phyloP scores from a whole-genome alignment of 2,113 vertebrate species.

The Crocuta crocuta region DNA sequence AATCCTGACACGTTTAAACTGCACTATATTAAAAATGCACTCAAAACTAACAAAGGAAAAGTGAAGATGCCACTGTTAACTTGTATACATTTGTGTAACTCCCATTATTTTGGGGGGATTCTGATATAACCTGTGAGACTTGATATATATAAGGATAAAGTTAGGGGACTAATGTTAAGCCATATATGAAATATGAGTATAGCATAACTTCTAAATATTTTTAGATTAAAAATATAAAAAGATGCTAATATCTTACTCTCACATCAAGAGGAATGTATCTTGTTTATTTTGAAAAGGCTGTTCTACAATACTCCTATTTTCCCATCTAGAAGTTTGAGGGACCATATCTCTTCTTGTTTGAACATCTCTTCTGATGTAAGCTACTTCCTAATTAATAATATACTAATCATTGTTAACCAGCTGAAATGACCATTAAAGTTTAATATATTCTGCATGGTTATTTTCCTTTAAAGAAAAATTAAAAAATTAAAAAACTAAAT shows the following conservation, averaged over 20 bases:
- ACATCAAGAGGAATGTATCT: slow-evolving; percentile 20
- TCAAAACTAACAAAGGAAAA: slow-evolving; percentile 28
- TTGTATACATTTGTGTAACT: not conserved
- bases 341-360: not conserved
- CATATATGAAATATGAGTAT: not conserved
- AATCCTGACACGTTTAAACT: slow-evolving; percentile 47
- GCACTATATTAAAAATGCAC: slow-evolving; percentile 30
- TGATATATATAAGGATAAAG: not conserved
- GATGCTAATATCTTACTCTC: slow-evolving; percentile 32
- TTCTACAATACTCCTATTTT: slow-evolving; percentile 33
- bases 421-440: slow-evolving; percentile 12
- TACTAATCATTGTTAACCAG: not conserved
- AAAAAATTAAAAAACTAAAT: not conserved
- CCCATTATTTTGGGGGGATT: not conserved
- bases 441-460: slow-evolving; percentile 9
- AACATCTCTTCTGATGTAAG: slow-evolving; percentile 8
- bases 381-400: slow-evolving; percentile 41
- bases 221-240: slow-evolving; percentile 52
- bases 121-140: not conserved
- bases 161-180: not conserved
- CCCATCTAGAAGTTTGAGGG: not conserved
- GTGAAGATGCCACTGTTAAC: slow-evolving; percentile 16
- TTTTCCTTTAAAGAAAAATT: slow-evolving; percentile 9
- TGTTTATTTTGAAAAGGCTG: slow-evolving; percentile 14
- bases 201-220: slow-evolving; percentile 22